Conservation (phyloP, 2,797 vertebrate genomes). For the Nannoperca obscura region DNA sequence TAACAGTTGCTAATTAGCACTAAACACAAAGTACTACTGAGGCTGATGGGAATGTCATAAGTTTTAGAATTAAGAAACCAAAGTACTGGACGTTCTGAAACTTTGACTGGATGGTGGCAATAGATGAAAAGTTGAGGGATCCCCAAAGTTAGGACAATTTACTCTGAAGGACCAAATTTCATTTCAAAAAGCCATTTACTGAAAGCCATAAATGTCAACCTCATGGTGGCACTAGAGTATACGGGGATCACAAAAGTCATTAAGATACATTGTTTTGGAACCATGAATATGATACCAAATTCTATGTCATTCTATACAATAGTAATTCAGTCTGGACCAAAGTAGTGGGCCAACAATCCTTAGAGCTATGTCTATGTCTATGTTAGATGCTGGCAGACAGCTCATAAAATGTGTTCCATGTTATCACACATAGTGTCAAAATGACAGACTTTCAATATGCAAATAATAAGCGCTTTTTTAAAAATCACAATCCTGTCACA, state of each 20-base stretch:
- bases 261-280: neutral
- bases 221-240: neutral
- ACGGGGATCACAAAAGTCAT: neutral
- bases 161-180: neutral
- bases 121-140: no score
- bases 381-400: neutral
- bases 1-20: neutral
- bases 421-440: slow-evolving; percentile 25
- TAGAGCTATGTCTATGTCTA: neutral
- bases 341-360: neutral
- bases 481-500: slow-evolving; percentile 13
- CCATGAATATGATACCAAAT: no score
- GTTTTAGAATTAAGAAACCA: no score
- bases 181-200: no score
- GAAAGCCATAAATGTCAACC: neutral
- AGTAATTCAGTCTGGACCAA: neutral
- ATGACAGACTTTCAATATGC: slow-evolving; percentile 23
- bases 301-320: neutral
- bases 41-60: no score
- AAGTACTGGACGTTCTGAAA: no score
- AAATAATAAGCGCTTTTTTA: slow-evolving; percentile 9
- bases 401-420: neutral
- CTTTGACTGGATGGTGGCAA: no score
- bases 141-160: no score
- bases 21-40: no score